A percentile compares a stretch with the other conserved stretches of the same genome.
Conservation (phyloP, 2,797 vertebrate species). For the Pogoniulus pusillus region DNA sequence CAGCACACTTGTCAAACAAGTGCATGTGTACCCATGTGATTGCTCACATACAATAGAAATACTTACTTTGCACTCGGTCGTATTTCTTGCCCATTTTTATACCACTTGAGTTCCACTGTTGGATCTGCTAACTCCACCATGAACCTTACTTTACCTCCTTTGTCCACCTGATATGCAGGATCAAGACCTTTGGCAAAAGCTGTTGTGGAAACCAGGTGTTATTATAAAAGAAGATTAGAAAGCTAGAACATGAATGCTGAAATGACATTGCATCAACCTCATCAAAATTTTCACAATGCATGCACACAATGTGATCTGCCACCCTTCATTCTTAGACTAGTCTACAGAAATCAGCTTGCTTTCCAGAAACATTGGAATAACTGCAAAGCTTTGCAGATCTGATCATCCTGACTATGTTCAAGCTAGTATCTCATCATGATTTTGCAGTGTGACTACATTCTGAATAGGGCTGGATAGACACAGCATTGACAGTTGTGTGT, state of each 20-base stretch:
- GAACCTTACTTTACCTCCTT: conserved; percentile 93
- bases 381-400: not conserved
- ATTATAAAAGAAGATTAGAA: not conserved
- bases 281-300: not conserved
- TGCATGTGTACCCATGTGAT: not conserved
- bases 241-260: not conserved
- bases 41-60: not conserved
- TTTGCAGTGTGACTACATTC: not conserved
- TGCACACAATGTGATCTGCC: not conserved
- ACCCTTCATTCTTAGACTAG: not conserved
- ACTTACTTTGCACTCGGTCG: conserved; percentile 95
- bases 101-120: conserved; percentile 97
- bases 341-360: not conserved
- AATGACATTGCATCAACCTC: not conserved
- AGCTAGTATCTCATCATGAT: not conserved
- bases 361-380: not conserved
- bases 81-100: conserved; percentile 98
- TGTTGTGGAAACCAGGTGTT: conserved; percentile 56
- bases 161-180: conserved; percentile 94
- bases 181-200: conserved; percentile 97
- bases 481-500: not conserved
- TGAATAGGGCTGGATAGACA: rapidly evolving
- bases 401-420: not conserved
- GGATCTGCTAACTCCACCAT: conserved; percentile 95
- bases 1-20: not conserved